These are phyloP conservation scores for Eupithecia inturbata DNA, from an alignment of 2,888 invertebrate genomes.

Conservation along the genomic window DNA sequence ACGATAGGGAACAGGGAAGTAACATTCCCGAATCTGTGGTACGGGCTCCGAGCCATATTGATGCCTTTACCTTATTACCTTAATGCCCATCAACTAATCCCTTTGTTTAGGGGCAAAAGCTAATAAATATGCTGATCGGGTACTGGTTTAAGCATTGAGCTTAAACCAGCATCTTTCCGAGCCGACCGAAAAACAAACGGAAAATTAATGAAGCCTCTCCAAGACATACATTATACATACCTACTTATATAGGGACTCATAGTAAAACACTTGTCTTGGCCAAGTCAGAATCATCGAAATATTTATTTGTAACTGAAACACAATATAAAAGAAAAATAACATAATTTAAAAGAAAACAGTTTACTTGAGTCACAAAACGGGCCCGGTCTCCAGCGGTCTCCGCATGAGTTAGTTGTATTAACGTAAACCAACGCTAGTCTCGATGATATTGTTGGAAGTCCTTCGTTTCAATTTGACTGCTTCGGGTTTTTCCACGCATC, in stretches of 20 bases:
- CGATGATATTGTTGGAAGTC: neutral
- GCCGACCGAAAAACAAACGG: neutral
- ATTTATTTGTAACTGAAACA: too few species aligned
- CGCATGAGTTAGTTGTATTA: too few species aligned
- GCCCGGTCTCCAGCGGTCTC: too few species aligned
- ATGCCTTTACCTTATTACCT: neutral
- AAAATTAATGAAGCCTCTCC: neutral
- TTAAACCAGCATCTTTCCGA: neutral
- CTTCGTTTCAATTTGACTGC: neutral
- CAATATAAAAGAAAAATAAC: too few species aligned
- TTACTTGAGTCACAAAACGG: too few species aligned
- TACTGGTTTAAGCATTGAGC: neutral
- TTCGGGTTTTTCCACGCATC: neutral
- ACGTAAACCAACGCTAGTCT: neutral
- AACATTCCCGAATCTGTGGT: neutral
- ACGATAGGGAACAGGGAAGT: neutral
- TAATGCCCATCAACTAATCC: neutral
- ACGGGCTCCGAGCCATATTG: neutral
- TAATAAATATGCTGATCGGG: constrained; percentile 2
- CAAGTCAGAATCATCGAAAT: neutral
- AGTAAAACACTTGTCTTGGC: too few species aligned
- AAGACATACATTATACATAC: neutral
- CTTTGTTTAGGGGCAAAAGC: neutral
- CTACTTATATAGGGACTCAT: too few species aligned
- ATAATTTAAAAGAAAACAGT: too few species aligned